Conservation (phyloP, 2,888 invertebrate genomes). For the Andrena hattorfiana region DNA sequence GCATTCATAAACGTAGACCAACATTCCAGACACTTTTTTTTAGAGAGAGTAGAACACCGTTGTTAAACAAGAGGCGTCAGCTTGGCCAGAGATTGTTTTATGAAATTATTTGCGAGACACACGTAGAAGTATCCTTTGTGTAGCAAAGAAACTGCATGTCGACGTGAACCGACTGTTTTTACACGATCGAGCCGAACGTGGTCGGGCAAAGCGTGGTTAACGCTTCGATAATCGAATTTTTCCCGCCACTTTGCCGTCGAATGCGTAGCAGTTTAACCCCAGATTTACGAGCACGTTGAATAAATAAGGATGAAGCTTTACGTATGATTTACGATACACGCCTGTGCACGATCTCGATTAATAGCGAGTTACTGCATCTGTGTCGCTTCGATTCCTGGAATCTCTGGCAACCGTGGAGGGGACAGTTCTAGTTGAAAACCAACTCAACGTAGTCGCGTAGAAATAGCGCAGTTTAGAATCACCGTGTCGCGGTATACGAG, state of each 20-base stretch:
- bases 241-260: constrained; percentile 19
- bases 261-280: not conserved
- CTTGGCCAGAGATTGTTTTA: not conserved
- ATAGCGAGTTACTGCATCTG: not conserved
- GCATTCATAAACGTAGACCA: not conserved
- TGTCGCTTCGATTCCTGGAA: not conserved
- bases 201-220: constrained; percentile 27
- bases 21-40: not conserved
- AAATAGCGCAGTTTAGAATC: not conserved
- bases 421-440: not conserved
- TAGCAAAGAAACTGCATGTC: not conserved
- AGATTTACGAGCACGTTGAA: constrained; percentile 28
- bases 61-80: not conserved
- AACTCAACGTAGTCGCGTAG: not conserved
- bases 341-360: constrained; percentile 13
- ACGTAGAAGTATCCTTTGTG: not conserved
- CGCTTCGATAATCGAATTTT: constrained; percentile 44
- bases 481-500: not conserved
- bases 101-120: not conserved
- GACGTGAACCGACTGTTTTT: constrained; percentile 40
- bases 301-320: constrained; percentile 12
- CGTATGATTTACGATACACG: constrained; percentile 14
- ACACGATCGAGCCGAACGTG: not conserved
- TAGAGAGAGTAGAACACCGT: not conserved
- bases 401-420: not conserved